Conservation (phyloP, 2,888 invertebrate species). For the Mesochorus sp. region DNA sequence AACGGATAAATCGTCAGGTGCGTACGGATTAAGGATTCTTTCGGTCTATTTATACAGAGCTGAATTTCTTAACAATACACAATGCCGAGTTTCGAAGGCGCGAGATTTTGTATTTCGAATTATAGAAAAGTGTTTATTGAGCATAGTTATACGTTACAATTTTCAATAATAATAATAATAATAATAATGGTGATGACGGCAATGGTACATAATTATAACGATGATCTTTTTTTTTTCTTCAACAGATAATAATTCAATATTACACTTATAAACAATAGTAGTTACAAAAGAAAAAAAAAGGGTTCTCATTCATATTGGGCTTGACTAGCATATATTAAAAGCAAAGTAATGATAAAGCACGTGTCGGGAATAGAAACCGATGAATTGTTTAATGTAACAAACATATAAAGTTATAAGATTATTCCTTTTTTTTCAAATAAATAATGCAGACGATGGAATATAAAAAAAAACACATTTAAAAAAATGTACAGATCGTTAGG, state of each 20-base stretch:
- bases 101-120: constrained; percentile 68
- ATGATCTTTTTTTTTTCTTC: constrained; percentile 50
- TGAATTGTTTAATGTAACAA: constrained; percentile 17
- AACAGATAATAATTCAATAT: constrained; percentile 69
- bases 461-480: constrained; percentile 64
- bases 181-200: constrained; percentile 66
- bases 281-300: constrained; percentile 69
- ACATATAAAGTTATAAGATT: constrained; percentile 17
- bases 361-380: constrained; percentile 38
- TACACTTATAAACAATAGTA: constrained; percentile 70
- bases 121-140: constrained; percentile 81
- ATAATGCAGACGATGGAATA: constrained; percentile 66
- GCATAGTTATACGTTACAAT: constrained; percentile 79
- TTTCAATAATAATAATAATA: constrained; percentile 72
- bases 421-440: constrained; percentile 42
- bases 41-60: constrained; percentile 13
- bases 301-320: constrained; percentile 72
- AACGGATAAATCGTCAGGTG: constrained; percentile 18
- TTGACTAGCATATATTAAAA: constrained; percentile 78
- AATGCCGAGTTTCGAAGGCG: too few relatives aligned
- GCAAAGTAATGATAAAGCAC: constrained; percentile 61
- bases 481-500: constrained; percentile 69
- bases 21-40: background rate
- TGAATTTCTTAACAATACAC: too few relatives aligned
- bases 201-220: constrained; percentile 55